Percentiles rank a stretch among this genome's conserved stretches.
phyloP scores from a whole-genome alignment of 2,113 vertebrate genomes.

The Oplegnathus fasciatus region DNA sequence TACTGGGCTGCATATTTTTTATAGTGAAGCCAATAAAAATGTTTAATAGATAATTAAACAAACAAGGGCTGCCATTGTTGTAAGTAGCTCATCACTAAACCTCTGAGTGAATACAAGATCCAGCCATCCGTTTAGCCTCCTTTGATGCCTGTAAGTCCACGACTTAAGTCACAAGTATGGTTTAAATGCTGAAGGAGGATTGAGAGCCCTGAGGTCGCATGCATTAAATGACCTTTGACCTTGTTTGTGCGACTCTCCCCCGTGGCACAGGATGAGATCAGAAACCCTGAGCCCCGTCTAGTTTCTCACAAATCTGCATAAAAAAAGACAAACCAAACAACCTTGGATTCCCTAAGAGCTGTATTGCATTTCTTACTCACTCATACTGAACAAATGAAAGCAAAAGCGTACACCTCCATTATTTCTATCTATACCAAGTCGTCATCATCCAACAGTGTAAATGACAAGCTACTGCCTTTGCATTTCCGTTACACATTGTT shows the following conservation, averaged over 20 bases:
- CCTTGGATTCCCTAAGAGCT: neutral
- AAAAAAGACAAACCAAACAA: neutral
- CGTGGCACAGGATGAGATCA: neutral
- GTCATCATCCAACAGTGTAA: neutral
- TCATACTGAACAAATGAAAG: neutral
- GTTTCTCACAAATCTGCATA: neutral
- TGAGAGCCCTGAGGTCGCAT: conserved; percentile 33
- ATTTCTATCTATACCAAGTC: neutral
- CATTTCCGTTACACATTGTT: neutral
- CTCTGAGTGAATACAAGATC: neutral
- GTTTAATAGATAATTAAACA: conserved; percentile 8
- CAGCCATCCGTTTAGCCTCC: neutral
- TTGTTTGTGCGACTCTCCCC: conserved; percentile 35
- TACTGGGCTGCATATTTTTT: conserved; percentile 1
- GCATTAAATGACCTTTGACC: conserved; percentile 56
- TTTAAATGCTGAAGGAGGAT: conserved; percentile 47
- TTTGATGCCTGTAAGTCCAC: neutral
- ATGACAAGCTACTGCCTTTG: neutral
- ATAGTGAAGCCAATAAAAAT: conserved; percentile 1
- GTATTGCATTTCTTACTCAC: neutral
- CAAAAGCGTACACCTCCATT: neutral
- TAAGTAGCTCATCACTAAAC: neutral
- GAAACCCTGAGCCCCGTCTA: neutral
- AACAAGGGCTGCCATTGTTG: neutral
- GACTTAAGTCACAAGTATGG: conserved; percentile 17